Evolutionary conservation across 2,888 invertebrate species (phyloP).

Genomic region (Spisula subtruncata): DNA sequence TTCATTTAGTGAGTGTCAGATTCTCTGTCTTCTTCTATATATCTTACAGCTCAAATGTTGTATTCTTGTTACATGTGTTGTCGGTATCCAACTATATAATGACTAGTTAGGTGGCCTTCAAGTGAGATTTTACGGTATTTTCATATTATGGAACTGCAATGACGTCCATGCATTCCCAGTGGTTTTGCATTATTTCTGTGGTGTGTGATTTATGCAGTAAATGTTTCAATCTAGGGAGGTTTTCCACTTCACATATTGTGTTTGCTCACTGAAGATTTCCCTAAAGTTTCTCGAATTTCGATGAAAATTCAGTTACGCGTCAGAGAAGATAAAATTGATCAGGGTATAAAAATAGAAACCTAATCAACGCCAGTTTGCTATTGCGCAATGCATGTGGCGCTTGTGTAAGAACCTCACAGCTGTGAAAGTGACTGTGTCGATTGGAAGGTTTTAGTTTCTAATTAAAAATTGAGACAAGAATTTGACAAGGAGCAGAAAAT

Average conservation of each 20-base stretch:
- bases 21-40: too few species aligned
- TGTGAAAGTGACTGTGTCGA: background rate
- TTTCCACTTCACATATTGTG: background rate
- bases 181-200: background rate
- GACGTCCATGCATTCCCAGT: background rate
- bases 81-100: too few species aligned
- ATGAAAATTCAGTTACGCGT: background rate
- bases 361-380: background rate
- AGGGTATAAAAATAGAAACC: background rate
- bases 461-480: slow-evolving; percentile 5
- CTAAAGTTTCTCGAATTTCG: slow-evolving; percentile 16
- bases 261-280: background rate
- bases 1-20: too few species aligned
- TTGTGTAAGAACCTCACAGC: background rate
- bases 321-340: background rate
- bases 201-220: background rate
- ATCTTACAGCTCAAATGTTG: too few species aligned
- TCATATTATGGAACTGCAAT: background rate
- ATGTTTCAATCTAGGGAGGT: background rate
- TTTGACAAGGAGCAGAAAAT: background rate
- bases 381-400: background rate
- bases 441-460: background rate
- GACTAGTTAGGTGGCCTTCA: too few species aligned
- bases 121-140: too few species aligned
- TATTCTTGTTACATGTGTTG: too few species aligned